Conservation (phyloP, 1,140 invertebrate genomes). For the Drosophila subobscura region DNA sequence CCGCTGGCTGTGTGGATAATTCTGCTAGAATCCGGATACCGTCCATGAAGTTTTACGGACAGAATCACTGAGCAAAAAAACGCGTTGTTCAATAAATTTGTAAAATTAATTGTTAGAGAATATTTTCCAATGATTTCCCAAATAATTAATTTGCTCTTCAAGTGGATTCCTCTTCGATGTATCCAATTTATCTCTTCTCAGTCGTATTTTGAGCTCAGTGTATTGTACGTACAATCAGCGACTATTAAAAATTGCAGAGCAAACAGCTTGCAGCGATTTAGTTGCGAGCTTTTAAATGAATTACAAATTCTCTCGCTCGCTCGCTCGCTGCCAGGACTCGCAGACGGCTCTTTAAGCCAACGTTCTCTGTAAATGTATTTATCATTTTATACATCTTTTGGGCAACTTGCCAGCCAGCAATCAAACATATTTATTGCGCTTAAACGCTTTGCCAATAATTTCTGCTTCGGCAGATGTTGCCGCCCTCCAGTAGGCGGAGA, state of each 20-base stretch:
- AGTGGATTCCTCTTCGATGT: too few species aligned
- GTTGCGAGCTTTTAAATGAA: slow-evolving; percentile 56
- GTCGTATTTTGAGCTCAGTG: slow-evolving; percentile 15
- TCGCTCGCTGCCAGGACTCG: slow-evolving; percentile 20
- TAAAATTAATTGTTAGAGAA: too few species aligned
- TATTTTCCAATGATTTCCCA: too few species aligned
- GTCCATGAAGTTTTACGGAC: slow-evolving; percentile 5
- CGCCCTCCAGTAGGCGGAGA: background rate
- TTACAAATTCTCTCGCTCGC: slow-evolving; percentile 53
- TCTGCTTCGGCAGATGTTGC: slow-evolving; percentile 59
- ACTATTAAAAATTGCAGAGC: slow-evolving; percentile 64
- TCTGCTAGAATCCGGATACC: slow-evolving; percentile 11
- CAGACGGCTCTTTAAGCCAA: background rate
- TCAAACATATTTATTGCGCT: slow-evolving; percentile 79
- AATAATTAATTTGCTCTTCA: too few species aligned
- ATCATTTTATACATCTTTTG: slow-evolving; percentile 26
- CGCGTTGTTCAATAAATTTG: background rate
- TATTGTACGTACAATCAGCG: slow-evolving; percentile 28
- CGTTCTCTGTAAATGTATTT: slow-evolving; percentile 12
- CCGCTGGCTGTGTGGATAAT: slow-evolving; percentile 25
- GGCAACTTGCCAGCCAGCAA: slow-evolving; percentile 75
- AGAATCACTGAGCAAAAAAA: slow-evolving; percentile 13
- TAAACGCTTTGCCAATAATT: slow-evolving; percentile 79
- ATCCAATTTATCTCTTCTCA: slow-evolving; percentile 39
- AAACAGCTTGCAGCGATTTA: slow-evolving; percentile 66